Conservation (phyloP, 2,888 invertebrate genomes). For the Metallyticus violacea region DNA sequence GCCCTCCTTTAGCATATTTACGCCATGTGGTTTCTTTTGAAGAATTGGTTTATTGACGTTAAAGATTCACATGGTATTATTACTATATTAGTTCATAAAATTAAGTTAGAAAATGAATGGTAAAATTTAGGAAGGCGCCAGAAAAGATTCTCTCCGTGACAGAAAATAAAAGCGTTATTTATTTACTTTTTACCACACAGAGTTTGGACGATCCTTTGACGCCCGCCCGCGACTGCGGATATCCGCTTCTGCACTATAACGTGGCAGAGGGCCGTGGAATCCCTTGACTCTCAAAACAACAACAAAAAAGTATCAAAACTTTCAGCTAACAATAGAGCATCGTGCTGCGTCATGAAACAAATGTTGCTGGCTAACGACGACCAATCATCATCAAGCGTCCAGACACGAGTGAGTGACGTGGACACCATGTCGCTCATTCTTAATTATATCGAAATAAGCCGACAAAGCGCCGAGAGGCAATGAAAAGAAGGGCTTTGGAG, state of each 20-base stretch:
- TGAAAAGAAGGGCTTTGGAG: not conserved
- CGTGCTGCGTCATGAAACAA: conserved; percentile 34
- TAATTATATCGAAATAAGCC: conserved; percentile 31
- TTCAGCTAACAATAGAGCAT: conserved; percentile 27
- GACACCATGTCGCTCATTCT: conserved; percentile 32
- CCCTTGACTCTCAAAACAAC: not conserved
- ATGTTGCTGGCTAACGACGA: conserved; percentile 31
- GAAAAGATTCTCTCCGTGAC: no score
- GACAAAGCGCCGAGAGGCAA: conserved; percentile 25
- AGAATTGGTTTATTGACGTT: no score
- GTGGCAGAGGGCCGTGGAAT: not conserved
- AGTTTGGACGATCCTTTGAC: no score
- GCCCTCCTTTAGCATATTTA: no score
- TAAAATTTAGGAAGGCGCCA: no score
- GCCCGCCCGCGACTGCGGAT: not conserved
- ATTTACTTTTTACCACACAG: no score
- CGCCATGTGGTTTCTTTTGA: no score
- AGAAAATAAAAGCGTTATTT: no score
- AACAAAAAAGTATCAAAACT: conserved; percentile 1
- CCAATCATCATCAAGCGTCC: conserved; percentile 29
- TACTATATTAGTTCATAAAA: no score
- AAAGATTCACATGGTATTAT: no score
- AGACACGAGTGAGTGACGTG: conserved; percentile 26
- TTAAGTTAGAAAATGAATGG: no score
- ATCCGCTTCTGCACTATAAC: not conserved